A percentile compares a stretch with the other conserved stretches of the same genome.
phyloP scores from a whole-genome alignment of 2,888 invertebrate species.

The Dryobota labecula region DNA sequence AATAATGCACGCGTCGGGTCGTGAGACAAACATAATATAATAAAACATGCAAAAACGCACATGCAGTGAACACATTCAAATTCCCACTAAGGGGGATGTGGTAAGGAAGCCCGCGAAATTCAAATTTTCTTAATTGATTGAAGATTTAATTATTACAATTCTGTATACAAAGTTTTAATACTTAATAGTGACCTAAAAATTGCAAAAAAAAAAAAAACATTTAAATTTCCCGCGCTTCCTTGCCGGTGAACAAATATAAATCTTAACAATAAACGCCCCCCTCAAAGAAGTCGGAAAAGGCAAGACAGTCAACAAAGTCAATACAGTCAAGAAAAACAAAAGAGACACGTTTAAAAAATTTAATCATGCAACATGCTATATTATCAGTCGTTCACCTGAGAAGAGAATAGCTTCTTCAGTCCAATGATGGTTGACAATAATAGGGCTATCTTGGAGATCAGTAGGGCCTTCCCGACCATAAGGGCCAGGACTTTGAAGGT shows the following conservation, averaged over 20 bases:
- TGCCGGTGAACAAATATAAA: not conserved
- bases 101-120: not conserved
- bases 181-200: not conserved
- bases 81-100: not conserved
- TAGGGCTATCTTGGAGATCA: slow-evolving; percentile 96
- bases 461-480: slow-evolving; percentile 95
- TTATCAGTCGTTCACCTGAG: slow-evolving; percentile 88
- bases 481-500: slow-evolving; percentile 95
- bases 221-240: not conserved
- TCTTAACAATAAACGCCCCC: not conserved
- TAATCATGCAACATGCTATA: slow-evolving; percentile 66
- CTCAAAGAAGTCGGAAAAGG: slow-evolving; percentile 8
- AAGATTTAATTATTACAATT: not conserved
- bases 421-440: slow-evolving; percentile 95
- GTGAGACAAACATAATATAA: no score
- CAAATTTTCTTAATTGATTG: not conserved
- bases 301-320: slow-evolving; percentile 8
- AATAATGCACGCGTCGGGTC: no score
- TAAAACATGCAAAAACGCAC: slow-evolving; percentile 15
- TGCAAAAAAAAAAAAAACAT: not conserved
- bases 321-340: slow-evolving; percentile 49
- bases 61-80: slow-evolving; percentile 13
- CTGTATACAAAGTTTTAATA: no score
- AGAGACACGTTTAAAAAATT: slow-evolving; percentile 32
- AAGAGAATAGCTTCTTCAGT: slow-evolving; percentile 94